Conservation (phyloP, 2,797 vertebrate species). For the Serranus cabrilla region DNA sequence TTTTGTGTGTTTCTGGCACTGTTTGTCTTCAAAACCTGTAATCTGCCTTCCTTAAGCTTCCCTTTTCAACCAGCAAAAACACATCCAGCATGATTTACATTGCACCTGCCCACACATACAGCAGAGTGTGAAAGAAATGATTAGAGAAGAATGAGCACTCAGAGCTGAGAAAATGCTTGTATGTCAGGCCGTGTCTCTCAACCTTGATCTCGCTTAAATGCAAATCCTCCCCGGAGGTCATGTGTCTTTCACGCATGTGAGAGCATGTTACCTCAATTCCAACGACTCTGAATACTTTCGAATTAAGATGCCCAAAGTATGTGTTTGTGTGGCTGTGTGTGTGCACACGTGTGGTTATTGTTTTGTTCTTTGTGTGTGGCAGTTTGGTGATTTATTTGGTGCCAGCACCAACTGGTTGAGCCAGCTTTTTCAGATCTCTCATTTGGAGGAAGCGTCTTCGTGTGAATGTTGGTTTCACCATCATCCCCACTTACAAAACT, state of each 20-base stretch:
- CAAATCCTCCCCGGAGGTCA: slow-evolving; percentile 65
- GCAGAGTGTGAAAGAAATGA: slow-evolving; percentile 42
- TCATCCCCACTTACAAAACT: slow-evolving; percentile 27
- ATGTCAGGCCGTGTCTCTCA: slow-evolving; percentile 40
- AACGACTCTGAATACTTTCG: slow-evolving; percentile 23
- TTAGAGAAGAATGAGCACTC: slow-evolving; percentile 35
- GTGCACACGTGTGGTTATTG: background rate
- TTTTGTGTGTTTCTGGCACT: background rate
- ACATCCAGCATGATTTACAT: slow-evolving; percentile 15
- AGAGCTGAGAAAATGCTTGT: slow-evolving; percentile 19
- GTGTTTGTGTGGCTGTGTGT: background rate
- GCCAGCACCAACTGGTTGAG: slow-evolving; percentile 59
- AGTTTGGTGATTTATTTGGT: slow-evolving; percentile 36
- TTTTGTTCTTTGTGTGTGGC: slow-evolving; percentile 40
- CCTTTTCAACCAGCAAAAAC: slow-evolving; percentile 9
- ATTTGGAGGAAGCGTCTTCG: slow-evolving; percentile 26
- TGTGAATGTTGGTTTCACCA: slow-evolving; percentile 36
- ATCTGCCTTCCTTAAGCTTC: slow-evolving; percentile 19
- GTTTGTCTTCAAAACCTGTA: slow-evolving; percentile 21
- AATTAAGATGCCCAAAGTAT: background rate
- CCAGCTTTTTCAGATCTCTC: slow-evolving; percentile 48
- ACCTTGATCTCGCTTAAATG: slow-evolving; percentile 52
- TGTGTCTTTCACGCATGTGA: slow-evolving; percentile 44
- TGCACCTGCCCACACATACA: slow-evolving; percentile 42
- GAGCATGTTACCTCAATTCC: slow-evolving; percentile 29